A percentile compares a stretch with the other conserved stretches of the same genome.
Conservation (phyloP, 2,113 vertebrate species). For the Procavia capensis region DNA sequence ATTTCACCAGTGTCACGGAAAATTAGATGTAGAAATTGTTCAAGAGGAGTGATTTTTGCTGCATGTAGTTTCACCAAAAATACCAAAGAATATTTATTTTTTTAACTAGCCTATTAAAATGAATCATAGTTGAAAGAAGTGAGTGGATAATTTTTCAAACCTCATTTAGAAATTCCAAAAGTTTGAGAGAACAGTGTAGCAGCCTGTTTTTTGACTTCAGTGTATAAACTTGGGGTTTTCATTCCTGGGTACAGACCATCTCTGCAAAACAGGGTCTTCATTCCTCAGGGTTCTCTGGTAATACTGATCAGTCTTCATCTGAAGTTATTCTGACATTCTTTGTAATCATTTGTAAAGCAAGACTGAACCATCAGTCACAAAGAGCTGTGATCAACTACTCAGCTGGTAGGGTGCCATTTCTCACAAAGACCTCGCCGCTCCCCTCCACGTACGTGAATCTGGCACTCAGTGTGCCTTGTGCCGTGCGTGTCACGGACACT, state of each 20-base stretch:
- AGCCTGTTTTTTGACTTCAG: neutral
- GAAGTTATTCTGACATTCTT: neutral
- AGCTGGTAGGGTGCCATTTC: neutral
- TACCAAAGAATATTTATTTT: too few species aligned
- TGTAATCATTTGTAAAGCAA: neutral
- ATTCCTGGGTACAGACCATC: neutral
- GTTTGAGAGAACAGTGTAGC: neutral
- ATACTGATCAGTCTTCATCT: neutral
- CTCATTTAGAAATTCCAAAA: neutral
- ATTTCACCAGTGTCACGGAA: neutral
- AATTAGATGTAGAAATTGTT: neutral
- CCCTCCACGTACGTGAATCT: neutral
- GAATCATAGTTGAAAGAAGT: neutral
- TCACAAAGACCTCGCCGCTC: neutral
- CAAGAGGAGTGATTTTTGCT: too few species aligned
- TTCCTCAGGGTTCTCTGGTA: neutral
- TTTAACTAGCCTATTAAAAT: neutral
- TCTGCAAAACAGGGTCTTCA: neutral
- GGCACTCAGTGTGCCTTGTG: neutral
- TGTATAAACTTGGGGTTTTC: neutral
- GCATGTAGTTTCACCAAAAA: too few species aligned
- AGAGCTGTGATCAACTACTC: fast-evolving
- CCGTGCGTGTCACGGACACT: fast-evolving
- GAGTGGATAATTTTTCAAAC: neutral
- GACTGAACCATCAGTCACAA: neutral